phyloP scores from a whole-genome alignment of 2,888 invertebrate genomes.

The Hyposoter didymator region DNA sequence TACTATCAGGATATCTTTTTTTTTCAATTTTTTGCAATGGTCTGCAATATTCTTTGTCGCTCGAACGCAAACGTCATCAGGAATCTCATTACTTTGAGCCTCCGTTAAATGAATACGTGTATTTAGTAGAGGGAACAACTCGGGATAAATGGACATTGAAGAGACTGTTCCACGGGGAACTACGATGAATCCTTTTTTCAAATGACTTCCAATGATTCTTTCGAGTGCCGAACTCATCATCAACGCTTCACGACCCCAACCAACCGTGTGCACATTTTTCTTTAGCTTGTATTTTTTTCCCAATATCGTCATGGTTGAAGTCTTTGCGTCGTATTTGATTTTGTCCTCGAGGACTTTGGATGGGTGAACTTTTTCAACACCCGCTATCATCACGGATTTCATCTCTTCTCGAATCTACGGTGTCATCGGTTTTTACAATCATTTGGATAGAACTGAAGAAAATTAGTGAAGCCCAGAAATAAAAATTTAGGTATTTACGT shows the following conservation, averaged over 20 bases:
- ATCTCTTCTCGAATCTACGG: slow-evolving; percentile 75
- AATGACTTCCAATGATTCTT: slow-evolving; percentile 83
- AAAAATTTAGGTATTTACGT: neutral
- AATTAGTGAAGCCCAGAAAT: neutral
- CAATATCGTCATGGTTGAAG: slow-evolving; percentile 70
- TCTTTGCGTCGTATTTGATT: slow-evolving; percentile 74
- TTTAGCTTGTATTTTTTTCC: slow-evolving; percentile 73
- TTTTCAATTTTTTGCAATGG: slow-evolving; percentile 83
- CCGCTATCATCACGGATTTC: slow-evolving; percentile 72
- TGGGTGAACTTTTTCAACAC: slow-evolving; percentile 73
- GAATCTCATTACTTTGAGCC: slow-evolving; percentile 86
- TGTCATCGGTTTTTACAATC: neutral
- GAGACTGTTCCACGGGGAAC: slow-evolving; percentile 84
- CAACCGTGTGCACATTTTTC: slow-evolving; percentile 82
- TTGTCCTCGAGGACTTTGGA: slow-evolving; percentile 73
- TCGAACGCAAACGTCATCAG: slow-evolving; percentile 85
- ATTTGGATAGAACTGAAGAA: neutral
- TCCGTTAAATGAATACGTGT: slow-evolving; percentile 84
- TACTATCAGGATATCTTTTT: slow-evolving; percentile 86
- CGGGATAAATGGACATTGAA: slow-evolving; percentile 74
- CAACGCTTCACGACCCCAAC: slow-evolving; percentile 87
- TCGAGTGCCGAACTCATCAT: slow-evolving; percentile 86
- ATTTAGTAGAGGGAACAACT: slow-evolving; percentile 74
- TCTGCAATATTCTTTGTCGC: slow-evolving; percentile 85
- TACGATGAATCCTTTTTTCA: slow-evolving; percentile 85